phyloP scores from a whole-genome alignment of 2,113 vertebrate species.

The Potamarius usumacintae region DNA sequence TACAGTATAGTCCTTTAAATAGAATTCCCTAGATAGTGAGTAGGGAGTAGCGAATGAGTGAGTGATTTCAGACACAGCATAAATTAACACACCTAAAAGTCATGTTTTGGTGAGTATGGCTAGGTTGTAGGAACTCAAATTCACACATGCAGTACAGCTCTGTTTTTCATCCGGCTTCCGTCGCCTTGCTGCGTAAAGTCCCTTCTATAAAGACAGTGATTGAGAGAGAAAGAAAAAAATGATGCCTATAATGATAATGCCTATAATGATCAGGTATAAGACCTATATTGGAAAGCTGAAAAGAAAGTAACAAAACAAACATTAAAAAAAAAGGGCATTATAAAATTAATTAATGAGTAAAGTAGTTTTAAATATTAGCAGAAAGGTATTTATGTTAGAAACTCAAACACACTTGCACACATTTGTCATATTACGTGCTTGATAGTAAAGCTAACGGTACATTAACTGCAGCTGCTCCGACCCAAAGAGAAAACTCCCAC shows the following conservation, averaged over 20 bases:
- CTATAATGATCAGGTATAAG: not conserved
- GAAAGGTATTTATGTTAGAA: not conserved
- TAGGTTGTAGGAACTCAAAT: not conserved
- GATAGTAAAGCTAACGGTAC: not conserved
- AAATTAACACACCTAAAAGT: not conserved
- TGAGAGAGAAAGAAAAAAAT: not conserved
- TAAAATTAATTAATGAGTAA: not conserved
- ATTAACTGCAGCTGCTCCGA: not conserved
- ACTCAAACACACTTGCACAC: conserved; percentile 2
- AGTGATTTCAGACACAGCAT: no score
- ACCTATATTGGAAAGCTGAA: not conserved
- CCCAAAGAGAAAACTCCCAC: conserved; percentile 31
- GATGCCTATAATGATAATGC: not conserved
- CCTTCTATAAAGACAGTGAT: not conserved
- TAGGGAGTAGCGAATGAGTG: no score
- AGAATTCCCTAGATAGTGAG: no score
- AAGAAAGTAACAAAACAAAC: not conserved
- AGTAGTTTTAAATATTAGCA: not conserved
- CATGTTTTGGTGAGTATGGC: not conserved
- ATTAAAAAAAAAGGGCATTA: not conserved
- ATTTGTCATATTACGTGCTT: conserved; percentile 17
- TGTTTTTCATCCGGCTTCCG: not conserved
- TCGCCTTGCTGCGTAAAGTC: not conserved
- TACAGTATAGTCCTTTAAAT: no score
- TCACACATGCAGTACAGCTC: not conserved